These are phyloP conservation scores for Oceanites oceanicus DNA, from an alignment of 2,113 vertebrate genomes.

Conservation along the genomic window DNA sequence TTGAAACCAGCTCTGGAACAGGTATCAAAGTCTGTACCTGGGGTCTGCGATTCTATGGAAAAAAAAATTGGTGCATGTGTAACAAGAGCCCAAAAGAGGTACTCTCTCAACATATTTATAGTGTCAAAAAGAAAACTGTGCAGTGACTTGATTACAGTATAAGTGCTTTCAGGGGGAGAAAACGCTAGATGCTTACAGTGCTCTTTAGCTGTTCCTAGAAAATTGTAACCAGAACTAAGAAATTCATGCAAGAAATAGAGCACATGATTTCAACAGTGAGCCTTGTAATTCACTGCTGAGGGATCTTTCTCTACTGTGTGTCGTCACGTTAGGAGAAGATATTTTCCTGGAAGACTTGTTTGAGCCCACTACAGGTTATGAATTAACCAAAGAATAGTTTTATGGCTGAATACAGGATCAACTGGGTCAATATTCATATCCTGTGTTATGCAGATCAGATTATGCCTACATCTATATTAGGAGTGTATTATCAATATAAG, in stretches of 20 bases:
- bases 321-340: neutral
- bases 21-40: neutral
- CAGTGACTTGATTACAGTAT: neutral
- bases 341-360: neutral
- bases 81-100: neutral
- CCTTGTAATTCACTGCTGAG: neutral
- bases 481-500: neutral
- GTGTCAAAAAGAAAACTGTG: neutral
- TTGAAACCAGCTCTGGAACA: neutral
- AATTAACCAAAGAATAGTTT: neutral
- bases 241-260: neutral
- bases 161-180: neutral
- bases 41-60: neutral
- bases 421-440: neutral
- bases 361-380: neutral
- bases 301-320: neutral
- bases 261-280: neutral
- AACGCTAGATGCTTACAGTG: neutral
- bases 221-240: neutral
- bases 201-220: conserved; percentile 6
- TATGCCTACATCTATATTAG: neutral
- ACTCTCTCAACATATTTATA: neutral
- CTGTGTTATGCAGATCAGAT: neutral
- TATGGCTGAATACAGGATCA: neutral
- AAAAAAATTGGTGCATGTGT: neutral